Evolutionary conservation across 2,797 vertebrate genomes (phyloP).

Genomic region (Ceryle rudis): DNA sequence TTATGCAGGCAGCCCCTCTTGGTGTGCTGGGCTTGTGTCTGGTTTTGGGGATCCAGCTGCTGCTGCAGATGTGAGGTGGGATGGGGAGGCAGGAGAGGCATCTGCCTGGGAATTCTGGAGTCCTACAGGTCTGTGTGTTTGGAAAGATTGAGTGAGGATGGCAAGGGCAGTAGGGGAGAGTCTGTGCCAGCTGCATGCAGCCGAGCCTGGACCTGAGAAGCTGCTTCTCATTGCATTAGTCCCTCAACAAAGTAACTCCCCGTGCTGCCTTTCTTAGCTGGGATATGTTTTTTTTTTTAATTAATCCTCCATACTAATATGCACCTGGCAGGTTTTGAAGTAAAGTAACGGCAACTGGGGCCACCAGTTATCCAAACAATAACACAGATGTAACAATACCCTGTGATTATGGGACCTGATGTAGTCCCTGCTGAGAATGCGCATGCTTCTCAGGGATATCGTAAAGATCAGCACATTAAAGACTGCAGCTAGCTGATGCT

Average conservation of each 20-base stretch:
- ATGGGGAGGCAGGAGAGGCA: background rate
- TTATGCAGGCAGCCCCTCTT: background rate
- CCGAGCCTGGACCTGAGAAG: background rate
- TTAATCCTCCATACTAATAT: background rate
- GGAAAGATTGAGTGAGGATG: background rate
- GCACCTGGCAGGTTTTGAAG: background rate
- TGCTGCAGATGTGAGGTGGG: background rate
- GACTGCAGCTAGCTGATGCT: background rate
- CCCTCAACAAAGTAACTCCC: background rate
- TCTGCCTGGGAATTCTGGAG: accelerated
- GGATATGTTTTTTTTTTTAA: background rate
- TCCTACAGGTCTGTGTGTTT: background rate
- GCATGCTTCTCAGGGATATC: background rate
- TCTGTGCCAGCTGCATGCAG: background rate
- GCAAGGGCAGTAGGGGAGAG: background rate
- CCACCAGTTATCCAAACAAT: background rate
- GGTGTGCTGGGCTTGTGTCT: background rate
- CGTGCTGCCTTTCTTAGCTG: background rate
- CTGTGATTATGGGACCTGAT: background rate
- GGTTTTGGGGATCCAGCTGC: background rate
- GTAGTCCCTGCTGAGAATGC: background rate
- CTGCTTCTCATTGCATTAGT: background rate
- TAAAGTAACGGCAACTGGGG: background rate
- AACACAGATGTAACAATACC: accelerated
- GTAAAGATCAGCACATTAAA: background rate